A percentile compares a stretch with the other conserved stretches of the same genome.
Evolutionary conservation across 2,113 vertebrate species (phyloP).

Genomic region (Ochotona princeps): DNA sequence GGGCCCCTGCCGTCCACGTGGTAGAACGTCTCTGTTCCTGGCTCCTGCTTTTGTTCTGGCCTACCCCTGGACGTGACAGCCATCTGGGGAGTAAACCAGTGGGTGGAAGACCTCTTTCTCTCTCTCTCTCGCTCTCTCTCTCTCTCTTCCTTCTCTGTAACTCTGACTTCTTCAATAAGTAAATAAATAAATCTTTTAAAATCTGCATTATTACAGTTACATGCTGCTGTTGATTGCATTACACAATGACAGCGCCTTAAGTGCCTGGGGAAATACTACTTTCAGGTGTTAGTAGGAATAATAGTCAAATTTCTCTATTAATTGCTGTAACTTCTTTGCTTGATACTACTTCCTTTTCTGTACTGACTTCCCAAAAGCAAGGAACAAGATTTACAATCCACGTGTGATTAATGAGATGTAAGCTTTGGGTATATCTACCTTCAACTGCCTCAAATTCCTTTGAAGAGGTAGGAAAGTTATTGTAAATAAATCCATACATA

Average conservation of each 20-base stretch:
- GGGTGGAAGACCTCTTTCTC: too few relatives aligned
- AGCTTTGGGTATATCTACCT: neutral
- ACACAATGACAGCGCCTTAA: neutral
- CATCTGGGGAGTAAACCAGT: too few relatives aligned
- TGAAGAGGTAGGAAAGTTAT: neutral
- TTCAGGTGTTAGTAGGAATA: neutral
- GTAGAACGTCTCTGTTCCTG: too few relatives aligned
- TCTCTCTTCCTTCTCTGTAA: too few relatives aligned
- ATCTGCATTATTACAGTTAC: neutral
- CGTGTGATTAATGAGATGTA: neutral
- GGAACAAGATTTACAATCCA: neutral
- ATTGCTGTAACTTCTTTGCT: neutral
- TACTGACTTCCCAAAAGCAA: constrained; percentile 13
- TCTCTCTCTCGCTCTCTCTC: too few relatives aligned
- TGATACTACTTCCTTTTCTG: neutral
- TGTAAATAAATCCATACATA: neutral
- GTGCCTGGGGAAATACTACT: neutral
- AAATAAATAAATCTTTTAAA: too few relatives aligned
- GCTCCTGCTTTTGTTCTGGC: too few relatives aligned
- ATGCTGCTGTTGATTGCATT: neutral
- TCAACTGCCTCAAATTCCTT: constrained; percentile 3
- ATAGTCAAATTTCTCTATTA: neutral
- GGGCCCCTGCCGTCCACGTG: too few relatives aligned
- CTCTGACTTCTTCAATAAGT: too few relatives aligned
- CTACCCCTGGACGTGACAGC: too few relatives aligned